Evolutionary conservation across 2,888 invertebrate species (phyloP), one percentile per base, ranked within the genome.

Genomic region (Portevinia maculata): DNA sequence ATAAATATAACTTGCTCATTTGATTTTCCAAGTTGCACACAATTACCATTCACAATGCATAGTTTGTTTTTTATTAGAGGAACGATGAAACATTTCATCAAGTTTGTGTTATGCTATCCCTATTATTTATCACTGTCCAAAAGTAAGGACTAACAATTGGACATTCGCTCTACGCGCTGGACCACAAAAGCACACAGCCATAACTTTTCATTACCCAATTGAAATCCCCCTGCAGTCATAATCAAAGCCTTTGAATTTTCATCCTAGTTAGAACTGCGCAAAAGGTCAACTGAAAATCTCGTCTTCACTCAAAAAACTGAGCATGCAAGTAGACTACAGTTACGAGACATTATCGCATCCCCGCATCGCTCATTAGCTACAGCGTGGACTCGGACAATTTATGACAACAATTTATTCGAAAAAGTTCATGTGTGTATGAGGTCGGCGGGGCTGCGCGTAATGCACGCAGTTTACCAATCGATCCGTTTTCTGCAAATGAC

Each of bases 401-500:
- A 64, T 73, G n/a, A n/a, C n/a, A 73, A 48, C 53, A 64, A 62
- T 64, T 37, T 64, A 64, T 73, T 21, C 28, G 11, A 55, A 55
- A 53, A 53, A 17, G 13, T 17, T 7, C 39, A 13, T 37, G n/a
- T 13, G 28, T n/a, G n/a, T 1, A 1, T 39, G 39, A 39, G 37
- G 24, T 24, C 17, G 19, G n/a, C 34, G 13, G 39, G 32, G 24
- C 6, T 30, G 50, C 39, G 55, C 37, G 53, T 55, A 59, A 60
- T 55, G 60, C 15, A 46, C 48, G 24, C 13, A 15, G 39, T 13
- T 64, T 17, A 21, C 3, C 65, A 81, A 81, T 76, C 76, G 76
- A 76, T 76, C 70, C 70, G 81, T 76, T 81, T 60, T 81, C 81
- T 75, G 81, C 76, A 81, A 76, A 70, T 59, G 64, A 81, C 46